Base-by-base conservation (phyloP, 2,113 vertebrate species). In the Salvelinus sp. region DNA sequence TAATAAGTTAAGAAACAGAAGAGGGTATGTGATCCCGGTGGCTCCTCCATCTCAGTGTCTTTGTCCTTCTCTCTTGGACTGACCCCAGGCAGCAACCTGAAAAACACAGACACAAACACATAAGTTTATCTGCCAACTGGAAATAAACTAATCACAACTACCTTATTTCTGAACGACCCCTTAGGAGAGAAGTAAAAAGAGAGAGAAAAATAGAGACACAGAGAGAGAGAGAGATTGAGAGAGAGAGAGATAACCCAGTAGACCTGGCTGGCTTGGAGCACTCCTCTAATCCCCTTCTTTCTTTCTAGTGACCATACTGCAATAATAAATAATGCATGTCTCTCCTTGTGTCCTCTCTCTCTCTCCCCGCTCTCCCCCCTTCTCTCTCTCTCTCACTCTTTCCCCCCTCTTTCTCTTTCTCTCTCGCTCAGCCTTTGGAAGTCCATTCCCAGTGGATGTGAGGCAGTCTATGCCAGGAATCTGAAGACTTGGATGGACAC, bases 1-100 rank as follows among this genome's bases (percentile, higher is more conserved):
- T 83, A 92, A 91, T 91, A 91, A 91, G 27, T 83, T 78, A 78
- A 90, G 86, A 90, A 86, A 84, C 85, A 89, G 86, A 89, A 81
- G 81, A 79, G 79, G 83, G 28, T 80, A 76, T 77, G 79, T 80
- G 80, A 79, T 79, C 81, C 48, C 16, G 78, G 64, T 83, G 79
- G 64, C 72, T 88, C 74, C 82, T 86, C 80, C 14, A 7, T 18
- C 69, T 85, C 83, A 76, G 69, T 76, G 76, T 80, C 83, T 84
- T 48, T n/a, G 60, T 85, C 80, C 82, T 83, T 83, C 30, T 76
- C 33, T 38, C 63, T 13, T 73, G 65, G 70, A 71, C 73, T 75
- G 58, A 48, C 66, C 65, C 50, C 30, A 58, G 63, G 63, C 83
- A 76, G 70, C 84, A 75, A 82, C 87, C 91, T 92, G 85, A 64